Evolutionary conservation across 2,113 vertebrate genomes (phyloP).

Genomic region (Lota lota): DNA sequence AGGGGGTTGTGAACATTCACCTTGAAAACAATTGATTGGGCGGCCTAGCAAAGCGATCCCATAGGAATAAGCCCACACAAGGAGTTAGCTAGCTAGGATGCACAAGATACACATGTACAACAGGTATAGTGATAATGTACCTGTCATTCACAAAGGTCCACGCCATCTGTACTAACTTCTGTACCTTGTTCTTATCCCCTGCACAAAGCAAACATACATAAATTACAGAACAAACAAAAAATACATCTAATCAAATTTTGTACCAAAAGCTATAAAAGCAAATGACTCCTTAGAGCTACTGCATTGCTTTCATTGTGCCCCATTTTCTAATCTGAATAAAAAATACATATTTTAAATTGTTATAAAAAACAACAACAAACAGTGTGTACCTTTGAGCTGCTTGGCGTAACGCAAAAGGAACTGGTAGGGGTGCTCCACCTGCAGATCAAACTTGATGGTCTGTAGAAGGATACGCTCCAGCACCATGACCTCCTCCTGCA

Average conservation of each 20-base stretch:
- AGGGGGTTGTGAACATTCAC: too few species aligned
- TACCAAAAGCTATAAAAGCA: too few species aligned
- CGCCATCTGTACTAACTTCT: constrained; percentile 97
- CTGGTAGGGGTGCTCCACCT: constrained; percentile 97
- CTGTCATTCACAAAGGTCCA: constrained; percentile 99
- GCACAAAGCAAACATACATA: background rate
- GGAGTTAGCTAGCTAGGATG: too few species aligned
- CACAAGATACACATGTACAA: too few species aligned
- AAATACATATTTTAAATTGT: too few species aligned
- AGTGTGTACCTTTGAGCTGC: constrained; percentile 89
- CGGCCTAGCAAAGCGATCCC: too few species aligned
- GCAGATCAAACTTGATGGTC: constrained; percentile 98
- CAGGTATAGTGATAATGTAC: constrained; percentile 50
- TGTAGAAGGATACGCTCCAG: constrained; percentile 94
- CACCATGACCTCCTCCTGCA: constrained; percentile 98
- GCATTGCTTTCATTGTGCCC: too few species aligned
- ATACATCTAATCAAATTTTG: background rate
- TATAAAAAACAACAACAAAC: too few species aligned
- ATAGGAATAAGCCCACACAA: too few species aligned
- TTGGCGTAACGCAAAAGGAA: constrained; percentile 98
- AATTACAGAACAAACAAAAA: background rate
- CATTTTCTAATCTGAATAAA: too few species aligned
- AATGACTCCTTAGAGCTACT: too few species aligned
- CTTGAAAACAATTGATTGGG: too few species aligned
- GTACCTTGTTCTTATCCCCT: constrained; percentile 98